A percentile compares a stretch with the other conserved stretches of the same genome.
Conservation (phyloP, 2,797 vertebrate species). For the Valencia hispanica region DNA sequence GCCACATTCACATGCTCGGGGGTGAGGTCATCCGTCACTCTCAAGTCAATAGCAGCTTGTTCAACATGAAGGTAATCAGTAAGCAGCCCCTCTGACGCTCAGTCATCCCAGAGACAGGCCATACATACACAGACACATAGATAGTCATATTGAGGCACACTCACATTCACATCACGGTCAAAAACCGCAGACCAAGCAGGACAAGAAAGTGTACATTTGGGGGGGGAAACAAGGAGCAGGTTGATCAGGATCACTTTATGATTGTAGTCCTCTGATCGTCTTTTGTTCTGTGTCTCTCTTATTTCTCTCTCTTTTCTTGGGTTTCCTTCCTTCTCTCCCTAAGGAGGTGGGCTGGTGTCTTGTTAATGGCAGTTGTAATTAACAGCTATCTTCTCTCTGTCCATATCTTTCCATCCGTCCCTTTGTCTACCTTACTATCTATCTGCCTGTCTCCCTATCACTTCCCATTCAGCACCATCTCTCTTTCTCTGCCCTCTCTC, state of each 20-base stretch:
- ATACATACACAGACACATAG: conserved; percentile 31
- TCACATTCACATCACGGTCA: not conserved
- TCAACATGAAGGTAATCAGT: conserved; percentile 97
- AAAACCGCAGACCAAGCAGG: conserved; percentile 22
- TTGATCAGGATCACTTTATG: conserved; percentile 10
- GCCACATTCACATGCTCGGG: conserved; percentile 50
- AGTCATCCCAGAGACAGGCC: conserved; percentile 83
- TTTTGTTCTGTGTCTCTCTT: conserved; percentile 27
- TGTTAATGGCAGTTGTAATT: conserved; percentile 94
- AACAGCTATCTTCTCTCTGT: conserved; percentile 91
- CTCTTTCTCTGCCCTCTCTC: conserved; percentile 63
- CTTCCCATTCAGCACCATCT: conserved; percentile 74
- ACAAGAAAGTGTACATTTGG: conserved; percentile 25
- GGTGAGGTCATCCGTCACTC: conserved; percentile 88
- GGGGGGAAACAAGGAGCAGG: conserved; percentile 3
- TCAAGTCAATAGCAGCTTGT: conserved; percentile 94
- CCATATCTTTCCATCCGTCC: conserved; percentile 75
- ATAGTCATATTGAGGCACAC: conserved; percentile 2
- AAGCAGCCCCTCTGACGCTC: conserved; percentile 89
- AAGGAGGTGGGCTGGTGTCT: conserved; percentile 81
- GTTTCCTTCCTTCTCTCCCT: conserved; percentile 66
- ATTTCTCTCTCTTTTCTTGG: conserved; percentile 31
- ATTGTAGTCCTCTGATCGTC: conserved; percentile 15
- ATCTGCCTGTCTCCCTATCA: conserved; percentile 74
- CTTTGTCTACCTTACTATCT: conserved; percentile 79